phyloP scores from a whole-genome alignment of 2,888 invertebrate genomes.

The Dryadula phaetusa region DNA sequence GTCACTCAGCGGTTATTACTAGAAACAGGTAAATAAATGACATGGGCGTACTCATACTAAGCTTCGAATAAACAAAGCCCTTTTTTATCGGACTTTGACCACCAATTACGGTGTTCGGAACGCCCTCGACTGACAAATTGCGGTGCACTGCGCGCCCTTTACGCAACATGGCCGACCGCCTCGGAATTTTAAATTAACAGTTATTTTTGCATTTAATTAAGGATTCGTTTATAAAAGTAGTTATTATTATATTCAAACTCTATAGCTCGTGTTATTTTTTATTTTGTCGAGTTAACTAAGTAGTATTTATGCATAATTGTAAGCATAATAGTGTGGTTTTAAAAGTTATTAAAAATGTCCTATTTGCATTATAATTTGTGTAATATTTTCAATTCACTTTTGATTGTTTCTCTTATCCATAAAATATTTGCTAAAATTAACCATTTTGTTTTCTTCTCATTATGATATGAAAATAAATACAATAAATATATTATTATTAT shows the following conservation, averaged over 20 bases:
- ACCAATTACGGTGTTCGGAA: conserved; percentile 70
- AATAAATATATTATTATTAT: too few relatives aligned
- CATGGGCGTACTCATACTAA: conserved; percentile 49
- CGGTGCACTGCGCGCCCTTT: conserved; percentile 64
- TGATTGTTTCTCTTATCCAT: too few relatives aligned
- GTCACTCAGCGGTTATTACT: conserved; percentile 29
- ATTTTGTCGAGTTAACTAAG: neutral
- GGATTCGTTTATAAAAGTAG: conserved; percentile 12
- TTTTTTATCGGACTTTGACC: conserved; percentile 66
- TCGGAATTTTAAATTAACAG: conserved; percentile 45
- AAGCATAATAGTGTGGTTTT: neutral
- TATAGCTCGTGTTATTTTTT: conserved; percentile 31
- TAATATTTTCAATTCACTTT: too few relatives aligned
- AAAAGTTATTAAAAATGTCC: neutral
- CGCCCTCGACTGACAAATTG: conserved; percentile 78
- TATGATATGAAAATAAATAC: too few relatives aligned
- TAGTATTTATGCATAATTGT: neutral
- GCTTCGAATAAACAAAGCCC: conserved; percentile 54
- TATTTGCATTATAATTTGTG: too few relatives aligned
- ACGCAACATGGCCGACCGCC: conserved; percentile 58
- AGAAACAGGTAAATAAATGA: conserved; percentile 47
- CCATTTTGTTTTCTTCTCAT: too few relatives aligned
- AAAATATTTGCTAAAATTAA: too few relatives aligned
- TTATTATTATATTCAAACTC: neutral
- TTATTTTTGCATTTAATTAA: conserved; percentile 36